phyloP scores from a whole-genome alignment of 2,888 invertebrate species.

The Pteria penguin region DNA sequence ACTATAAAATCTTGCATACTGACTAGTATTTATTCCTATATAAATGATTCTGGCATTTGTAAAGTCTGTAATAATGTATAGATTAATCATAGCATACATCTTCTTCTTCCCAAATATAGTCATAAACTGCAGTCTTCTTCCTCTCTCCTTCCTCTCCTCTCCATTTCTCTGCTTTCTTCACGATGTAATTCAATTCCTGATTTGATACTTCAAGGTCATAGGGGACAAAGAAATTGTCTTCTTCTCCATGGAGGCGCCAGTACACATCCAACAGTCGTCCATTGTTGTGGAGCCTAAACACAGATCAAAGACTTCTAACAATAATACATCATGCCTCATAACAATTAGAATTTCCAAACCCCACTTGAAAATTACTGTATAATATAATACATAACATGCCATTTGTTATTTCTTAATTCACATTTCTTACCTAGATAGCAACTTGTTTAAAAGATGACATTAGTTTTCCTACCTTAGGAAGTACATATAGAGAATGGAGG shows the following conservation, averaged over 20 bases:
- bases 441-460: too few relatives aligned
- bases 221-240: conserved; percentile 75
- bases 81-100: conserved; percentile 58
- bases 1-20: too few relatives aligned
- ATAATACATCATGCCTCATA: too few relatives aligned
- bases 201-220: conserved; percentile 79
- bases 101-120: conserved; percentile 79
- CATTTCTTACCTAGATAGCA: too few relatives aligned
- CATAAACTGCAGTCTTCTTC: conserved; percentile 75
- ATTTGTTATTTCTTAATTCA: too few relatives aligned
- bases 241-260: conserved; percentile 76
- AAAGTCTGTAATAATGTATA: background rate
- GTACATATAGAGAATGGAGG: conserved; percentile 78
- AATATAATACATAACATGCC: too few relatives aligned
- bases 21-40: too few relatives aligned
- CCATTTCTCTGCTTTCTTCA: conserved; percentile 75
- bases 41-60: too few relatives aligned
- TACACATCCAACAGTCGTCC: conserved; percentile 78
- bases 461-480: conserved; percentile 74
- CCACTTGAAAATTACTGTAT: too few relatives aligned
- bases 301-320: too few relatives aligned
- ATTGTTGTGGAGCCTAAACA: conserved; percentile 76
- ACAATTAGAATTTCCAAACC: too few relatives aligned
- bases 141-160: conserved; percentile 78
- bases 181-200: conserved; percentile 74